Evolutionary conservation across 2,888 invertebrate genomes (phyloP).

Genomic region (Erannis defoliaria): DNA sequence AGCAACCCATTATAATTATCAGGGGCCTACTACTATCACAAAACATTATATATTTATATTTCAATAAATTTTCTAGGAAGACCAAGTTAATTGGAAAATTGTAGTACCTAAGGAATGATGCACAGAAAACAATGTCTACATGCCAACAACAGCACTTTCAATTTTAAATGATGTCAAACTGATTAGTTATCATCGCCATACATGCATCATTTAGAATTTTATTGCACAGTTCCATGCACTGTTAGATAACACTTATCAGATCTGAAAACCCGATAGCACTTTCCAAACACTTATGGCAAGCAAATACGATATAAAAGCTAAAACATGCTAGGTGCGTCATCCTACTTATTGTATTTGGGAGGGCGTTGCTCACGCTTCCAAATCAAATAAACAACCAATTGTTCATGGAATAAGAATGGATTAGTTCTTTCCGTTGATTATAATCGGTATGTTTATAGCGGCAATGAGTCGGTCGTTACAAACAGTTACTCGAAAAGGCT

Average conservation of each 20-base stretch:
- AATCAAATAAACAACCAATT: constrained; percentile 39
- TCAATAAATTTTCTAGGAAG: too few species aligned
- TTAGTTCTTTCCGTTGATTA: constrained; percentile 40
- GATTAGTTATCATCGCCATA: not conserved
- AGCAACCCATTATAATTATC: too few species aligned
- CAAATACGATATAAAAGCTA: constrained; percentile 13
- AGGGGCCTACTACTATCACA: too few species aligned
- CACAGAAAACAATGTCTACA: not conserved
- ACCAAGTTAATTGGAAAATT: too few species aligned
- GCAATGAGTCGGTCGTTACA: constrained; percentile 53
- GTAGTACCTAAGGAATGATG: too few species aligned
- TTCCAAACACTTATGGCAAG: constrained; percentile 4
- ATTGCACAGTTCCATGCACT: constrained; percentile 12
- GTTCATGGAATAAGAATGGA: constrained; percentile 39
- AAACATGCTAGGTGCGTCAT: constrained; percentile 18
- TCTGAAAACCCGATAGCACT: constrained; percentile 9
- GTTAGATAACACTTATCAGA: constrained; percentile 23
- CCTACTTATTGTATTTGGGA: constrained; percentile 18
- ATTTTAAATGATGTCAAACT: not conserved
- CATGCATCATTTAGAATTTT: not conserved
- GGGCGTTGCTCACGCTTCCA: constrained; percentile 23
- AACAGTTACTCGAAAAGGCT: constrained; percentile 50
- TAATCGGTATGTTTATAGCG: constrained; percentile 45
- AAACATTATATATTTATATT: too few species aligned
- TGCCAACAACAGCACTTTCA: not conserved